These are phyloP conservation scores for Arctopsyche grandis DNA, from an alignment of 1,140 invertebrate species.

Conservation along the genomic window DNA sequence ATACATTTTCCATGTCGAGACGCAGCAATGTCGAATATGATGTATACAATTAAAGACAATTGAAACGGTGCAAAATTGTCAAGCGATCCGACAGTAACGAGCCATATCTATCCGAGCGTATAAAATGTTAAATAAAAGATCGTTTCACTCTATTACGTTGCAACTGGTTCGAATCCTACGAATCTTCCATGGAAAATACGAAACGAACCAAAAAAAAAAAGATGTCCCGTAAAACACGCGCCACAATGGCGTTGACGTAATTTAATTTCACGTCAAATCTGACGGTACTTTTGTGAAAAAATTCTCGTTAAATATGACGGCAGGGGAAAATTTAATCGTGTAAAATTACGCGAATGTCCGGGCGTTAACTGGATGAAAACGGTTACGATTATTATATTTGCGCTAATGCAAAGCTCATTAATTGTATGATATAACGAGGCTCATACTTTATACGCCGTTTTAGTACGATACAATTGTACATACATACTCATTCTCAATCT, in stretches of 20 bases:
- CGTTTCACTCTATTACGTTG: conserved; percentile 10
- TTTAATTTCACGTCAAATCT: conserved; percentile 26
- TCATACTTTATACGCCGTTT: too few relatives aligned
- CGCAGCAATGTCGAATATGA: too few relatives aligned
- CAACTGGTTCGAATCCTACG: conserved; percentile 3
- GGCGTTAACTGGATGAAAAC: not conserved
- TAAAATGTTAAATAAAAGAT: conserved; percentile 12
- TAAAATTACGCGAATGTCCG: not conserved
- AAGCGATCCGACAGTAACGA: not conserved
- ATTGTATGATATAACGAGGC: too few relatives aligned
- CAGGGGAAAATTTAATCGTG: not conserved
- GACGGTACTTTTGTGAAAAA: conserved; percentile 21
- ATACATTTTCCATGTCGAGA: not conserved
- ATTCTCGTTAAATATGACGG: not conserved
- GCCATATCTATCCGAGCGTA: not conserved
- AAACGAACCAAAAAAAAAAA: not conserved
- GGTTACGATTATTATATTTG: not conserved
- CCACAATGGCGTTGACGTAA: not conserved
- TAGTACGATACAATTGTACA: too few relatives aligned
- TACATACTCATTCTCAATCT: too few relatives aligned
- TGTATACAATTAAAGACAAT: too few relatives aligned
- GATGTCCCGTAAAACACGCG: conserved; percentile 23
- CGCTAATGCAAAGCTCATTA: too few relatives aligned
- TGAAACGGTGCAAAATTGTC: not conserved
- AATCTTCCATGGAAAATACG: too few relatives aligned